Evolutionary conservation across 2,888 invertebrate genomes (phyloP).

Genomic region (Drosophila anomelani): DNA sequence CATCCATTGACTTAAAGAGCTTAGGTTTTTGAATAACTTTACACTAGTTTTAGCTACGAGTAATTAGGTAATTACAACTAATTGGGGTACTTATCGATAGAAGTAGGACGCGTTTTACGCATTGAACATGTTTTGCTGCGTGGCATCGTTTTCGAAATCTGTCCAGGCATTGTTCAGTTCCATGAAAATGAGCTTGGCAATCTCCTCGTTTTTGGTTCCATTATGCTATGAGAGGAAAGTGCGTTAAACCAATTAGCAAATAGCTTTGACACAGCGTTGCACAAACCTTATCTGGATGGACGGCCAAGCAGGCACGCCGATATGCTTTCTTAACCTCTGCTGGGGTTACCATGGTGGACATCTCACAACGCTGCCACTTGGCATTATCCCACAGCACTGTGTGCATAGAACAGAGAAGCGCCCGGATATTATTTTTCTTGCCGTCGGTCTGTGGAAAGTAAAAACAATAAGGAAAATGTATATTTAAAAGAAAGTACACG

Average conservation of each 20-base stretch:
- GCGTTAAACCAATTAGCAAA: not conserved
- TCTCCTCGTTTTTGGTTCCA: conserved; percentile 95
- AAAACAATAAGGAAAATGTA: not conserved
- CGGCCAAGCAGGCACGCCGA: conserved; percentile 96
- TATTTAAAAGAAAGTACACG: not conserved
- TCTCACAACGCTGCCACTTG: conserved; percentile 96
- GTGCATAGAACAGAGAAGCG: conserved; percentile 96
- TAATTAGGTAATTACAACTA: conserved; percentile 40
- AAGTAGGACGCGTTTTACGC: conserved; percentile 67
- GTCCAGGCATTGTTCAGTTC: conserved; percentile 99
- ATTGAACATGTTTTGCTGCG: conserved; percentile 91
- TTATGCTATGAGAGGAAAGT: conserved; percentile 90
- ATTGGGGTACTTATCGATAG: conserved; percentile 35
- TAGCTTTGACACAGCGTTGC: not conserved
- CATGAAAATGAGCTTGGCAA: conserved; percentile 99
- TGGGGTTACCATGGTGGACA: conserved; percentile 96
- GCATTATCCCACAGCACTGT: conserved; percentile 96
- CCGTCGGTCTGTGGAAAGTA: conserved; percentile 90
- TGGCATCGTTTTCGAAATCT: conserved; percentile 93
- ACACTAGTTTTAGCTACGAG: conserved; percentile 65
- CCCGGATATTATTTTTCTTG: conserved; percentile 98
- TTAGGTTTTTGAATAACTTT: conserved; percentile 59
- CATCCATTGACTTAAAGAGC: conserved; percentile 62
- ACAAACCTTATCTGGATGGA: conserved; percentile 98
- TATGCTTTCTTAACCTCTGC: conserved; percentile 98